Conservation (phyloP, 1,140 invertebrate species). For the Battus philenor region DNA sequence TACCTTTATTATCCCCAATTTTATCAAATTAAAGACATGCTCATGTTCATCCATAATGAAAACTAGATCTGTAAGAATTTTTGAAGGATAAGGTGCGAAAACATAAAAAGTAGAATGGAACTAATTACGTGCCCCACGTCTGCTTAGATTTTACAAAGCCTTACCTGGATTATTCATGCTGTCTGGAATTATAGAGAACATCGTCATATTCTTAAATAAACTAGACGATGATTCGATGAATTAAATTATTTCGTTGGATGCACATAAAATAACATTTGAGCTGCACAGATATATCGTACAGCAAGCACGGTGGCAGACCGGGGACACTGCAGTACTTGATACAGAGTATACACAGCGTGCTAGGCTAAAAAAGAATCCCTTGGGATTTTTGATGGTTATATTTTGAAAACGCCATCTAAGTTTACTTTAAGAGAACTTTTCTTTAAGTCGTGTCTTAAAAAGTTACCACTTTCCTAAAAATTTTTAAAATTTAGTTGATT, state of each 20-base stretch:
- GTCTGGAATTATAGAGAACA: background rate
- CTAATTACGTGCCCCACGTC: slow-evolving; percentile 51
- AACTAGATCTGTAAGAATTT: slow-evolving; percentile 48
- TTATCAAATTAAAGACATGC: slow-evolving; percentile 41
- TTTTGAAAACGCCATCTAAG: too few species aligned
- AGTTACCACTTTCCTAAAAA: too few species aligned
- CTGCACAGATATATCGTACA: slow-evolving; percentile 45
- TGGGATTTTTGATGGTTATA: too few species aligned
- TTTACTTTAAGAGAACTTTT: too few species aligned
- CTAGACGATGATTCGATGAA: slow-evolving; percentile 35
- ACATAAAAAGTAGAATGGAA: slow-evolving; percentile 61
- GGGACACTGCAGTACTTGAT: too few species aligned
- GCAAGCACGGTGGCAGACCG: slow-evolving; percentile 59
- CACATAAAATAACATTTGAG: slow-evolving; percentile 36
- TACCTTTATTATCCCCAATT: slow-evolving; percentile 39
- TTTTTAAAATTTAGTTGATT: too few species aligned
- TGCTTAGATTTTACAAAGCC: slow-evolving; percentile 27
- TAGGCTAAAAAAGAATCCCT: too few species aligned
- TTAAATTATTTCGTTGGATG: slow-evolving; percentile 26
- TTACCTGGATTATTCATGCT: slow-evolving; percentile 34
- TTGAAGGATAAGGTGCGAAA: slow-evolving; percentile 51
- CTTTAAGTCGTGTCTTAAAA: too few species aligned
- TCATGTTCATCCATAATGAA: slow-evolving; percentile 48
- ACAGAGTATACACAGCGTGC: too few species aligned
- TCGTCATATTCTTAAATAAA: slow-evolving; percentile 34